Base-by-base conservation (phyloP, 1,140 invertebrate species). In the Trachymyrmex cornetzi region DNA sequence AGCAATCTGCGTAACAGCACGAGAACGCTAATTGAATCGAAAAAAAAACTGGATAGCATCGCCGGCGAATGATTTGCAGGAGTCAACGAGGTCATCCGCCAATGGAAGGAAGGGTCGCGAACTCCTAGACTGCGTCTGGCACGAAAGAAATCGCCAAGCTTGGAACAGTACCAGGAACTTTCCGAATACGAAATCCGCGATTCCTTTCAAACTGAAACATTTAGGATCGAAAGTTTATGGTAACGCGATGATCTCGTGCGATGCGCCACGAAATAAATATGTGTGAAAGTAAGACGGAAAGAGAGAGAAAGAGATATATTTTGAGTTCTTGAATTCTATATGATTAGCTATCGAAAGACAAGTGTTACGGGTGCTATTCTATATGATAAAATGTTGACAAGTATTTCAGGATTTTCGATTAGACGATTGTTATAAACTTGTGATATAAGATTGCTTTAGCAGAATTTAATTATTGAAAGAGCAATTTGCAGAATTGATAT, bases 121-220 rank as follows among this genome's bases (percentile, higher is more conserved):
- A 91, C 85, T 91, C 89, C 69, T 87, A 81, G 86, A 89, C 87
- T 80, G 90, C 77, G 75, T 89, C 90, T 90, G 77, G 89, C 85
- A 89, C 63, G 82, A 64, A 86, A 61, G 53, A 86, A 48, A 87
- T 87, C 89, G 50, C 38, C 69, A 87, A 89, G 82, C 80, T 89
- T 91, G 90, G 89, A 91, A 77, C 67, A 66, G 75, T 84, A 91
- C 90, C 89, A 91, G 90, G 34, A 89, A 91, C 34, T 66, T 84
- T 22, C 34, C 14, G 64, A 85, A 69, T 72, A 55, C 55, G 53
- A 57, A 59, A 22, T 55, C 48, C 89, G 19, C 71, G 63, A 77
- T 50, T 87, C 44, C 79, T 67, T 84, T 69, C 55, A 34, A 24
- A 72, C 30, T 30, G 53, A 59, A 34, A 50, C 74, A 80, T 84